These are phyloP conservation scores for Macrotus californicus DNA, from an alignment of 2,113 vertebrate genomes.

Conservation along the genomic window DNA sequence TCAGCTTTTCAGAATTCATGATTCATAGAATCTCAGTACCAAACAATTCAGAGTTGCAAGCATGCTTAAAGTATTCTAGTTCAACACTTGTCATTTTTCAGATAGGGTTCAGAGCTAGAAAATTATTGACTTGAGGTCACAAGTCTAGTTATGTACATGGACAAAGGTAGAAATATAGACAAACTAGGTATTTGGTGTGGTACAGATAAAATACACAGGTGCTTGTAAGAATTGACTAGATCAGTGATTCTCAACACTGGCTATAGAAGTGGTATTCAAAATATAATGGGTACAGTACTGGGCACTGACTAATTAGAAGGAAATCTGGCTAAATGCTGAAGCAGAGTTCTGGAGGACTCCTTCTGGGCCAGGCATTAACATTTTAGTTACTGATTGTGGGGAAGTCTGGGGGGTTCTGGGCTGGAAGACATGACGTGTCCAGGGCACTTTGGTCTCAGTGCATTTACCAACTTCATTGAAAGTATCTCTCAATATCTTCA, in stretches of 20 bases:
- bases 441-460: neutral
- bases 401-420: neutral
- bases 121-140: conserved; percentile 14
- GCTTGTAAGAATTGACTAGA: conserved; percentile 21
- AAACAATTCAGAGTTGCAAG: neutral
- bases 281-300: conserved; percentile 7
- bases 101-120: neutral
- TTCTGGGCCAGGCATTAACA: neutral
- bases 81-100: neutral
- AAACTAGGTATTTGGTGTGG: neutral
- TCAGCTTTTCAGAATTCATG: neutral
- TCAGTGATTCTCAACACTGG: conserved; percentile 6
- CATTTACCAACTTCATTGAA: neutral
- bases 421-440: neutral
- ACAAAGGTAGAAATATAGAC: neutral
- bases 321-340: conserved; percentile 40
- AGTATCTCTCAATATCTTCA: neutral
- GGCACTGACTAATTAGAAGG: conserved; percentile 30
- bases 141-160: neutral
- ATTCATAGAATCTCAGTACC: neutral
- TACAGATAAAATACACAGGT: neutral
- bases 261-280: conserved; percentile 17
- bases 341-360: neutral
- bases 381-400: neutral
- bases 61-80: neutral